A percentile compares a stretch with the other conserved stretches of the same genome.
Conservation (phyloP, 1,140 invertebrate species). For the Araneus ventricosus region DNA sequence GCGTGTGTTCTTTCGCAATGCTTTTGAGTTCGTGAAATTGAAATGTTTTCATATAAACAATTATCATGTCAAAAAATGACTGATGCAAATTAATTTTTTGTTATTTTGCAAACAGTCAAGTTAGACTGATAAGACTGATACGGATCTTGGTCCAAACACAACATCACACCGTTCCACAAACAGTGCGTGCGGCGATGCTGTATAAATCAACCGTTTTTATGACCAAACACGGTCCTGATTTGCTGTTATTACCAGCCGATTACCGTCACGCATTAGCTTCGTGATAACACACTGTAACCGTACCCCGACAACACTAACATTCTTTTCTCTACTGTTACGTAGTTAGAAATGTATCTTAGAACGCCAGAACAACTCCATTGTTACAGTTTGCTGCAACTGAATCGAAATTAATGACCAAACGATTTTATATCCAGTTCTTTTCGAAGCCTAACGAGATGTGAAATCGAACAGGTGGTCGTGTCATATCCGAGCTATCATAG, state of each 20-base stretch:
- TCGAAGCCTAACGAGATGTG: neutral
- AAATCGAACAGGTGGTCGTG: neutral
- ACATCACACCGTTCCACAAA: neutral
- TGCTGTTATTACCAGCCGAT: neutral
- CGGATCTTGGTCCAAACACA: no score
- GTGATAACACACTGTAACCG: constrained; percentile 1
- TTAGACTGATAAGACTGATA: no score
- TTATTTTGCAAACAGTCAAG: no score
- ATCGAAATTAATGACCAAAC: neutral
- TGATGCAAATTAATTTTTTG: no score
- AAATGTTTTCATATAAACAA: no score
- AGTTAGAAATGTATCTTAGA: neutral
- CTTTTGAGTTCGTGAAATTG: no score
- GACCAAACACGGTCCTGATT: neutral
- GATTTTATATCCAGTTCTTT: neutral
- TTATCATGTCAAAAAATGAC: no score
- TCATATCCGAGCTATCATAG: neutral
- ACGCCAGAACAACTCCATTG: neutral
- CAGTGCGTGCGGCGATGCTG: neutral
- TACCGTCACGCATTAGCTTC: neutral
- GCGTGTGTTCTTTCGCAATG: no score
- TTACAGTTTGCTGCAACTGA: neutral
- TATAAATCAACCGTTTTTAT: constrained; percentile 6
- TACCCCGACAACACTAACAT: neutral
- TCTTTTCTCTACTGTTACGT: neutral